Evolutionary conservation across 2,888 invertebrate genomes (phyloP).

Genomic region (Brachynemurus nebulosus): DNA sequence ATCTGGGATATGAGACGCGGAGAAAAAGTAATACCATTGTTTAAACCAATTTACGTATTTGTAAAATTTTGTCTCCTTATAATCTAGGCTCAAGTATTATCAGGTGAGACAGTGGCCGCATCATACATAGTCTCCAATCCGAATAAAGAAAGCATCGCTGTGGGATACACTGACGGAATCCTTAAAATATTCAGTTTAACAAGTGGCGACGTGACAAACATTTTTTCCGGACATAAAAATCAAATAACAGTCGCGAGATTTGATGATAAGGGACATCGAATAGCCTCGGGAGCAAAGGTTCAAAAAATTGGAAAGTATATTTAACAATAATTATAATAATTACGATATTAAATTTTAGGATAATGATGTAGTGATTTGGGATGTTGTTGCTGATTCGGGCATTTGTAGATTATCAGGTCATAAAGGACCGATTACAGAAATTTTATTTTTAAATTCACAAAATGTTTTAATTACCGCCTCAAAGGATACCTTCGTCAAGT

Average conservation of each 20-base stretch:
- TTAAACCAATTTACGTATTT: neutral
- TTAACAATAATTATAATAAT: neutral
- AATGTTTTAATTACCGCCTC: conserved; percentile 67
- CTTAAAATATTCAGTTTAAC: conserved; percentile 70
- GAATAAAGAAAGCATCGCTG: conserved; percentile 66
- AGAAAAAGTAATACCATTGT: conserved; percentile 47
- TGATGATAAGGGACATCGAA: conserved; percentile 66
- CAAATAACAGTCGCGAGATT: conserved; percentile 72
- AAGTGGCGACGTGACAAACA: conserved; percentile 53
- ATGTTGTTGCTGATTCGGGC: conserved; percentile 84
- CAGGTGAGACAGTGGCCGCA: conserved; percentile 69
- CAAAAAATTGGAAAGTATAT: conserved; percentile 5
- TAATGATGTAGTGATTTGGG: conserved; percentile 89
- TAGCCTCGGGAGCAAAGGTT: conserved; percentile 83
- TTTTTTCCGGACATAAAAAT: conserved; percentile 73
- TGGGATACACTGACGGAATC: conserved; percentile 83
- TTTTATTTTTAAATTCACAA: conserved; percentile 54
- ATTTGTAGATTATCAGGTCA: conserved; percentile 82
- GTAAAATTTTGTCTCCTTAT: conserved; percentile 5
- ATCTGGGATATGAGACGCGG: conserved; percentile 87
- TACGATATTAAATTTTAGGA: conserved; percentile 44
- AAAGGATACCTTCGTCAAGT: conserved; percentile 89
- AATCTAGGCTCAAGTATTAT: conserved; percentile 55
- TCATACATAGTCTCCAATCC: conserved; percentile 64
- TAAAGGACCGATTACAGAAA: conserved; percentile 76